Evolutionary conservation across 2,888 invertebrate genomes (phyloP), one percentile per base, ranked within the genome.

Genomic region (Andrena camellia): DNA sequence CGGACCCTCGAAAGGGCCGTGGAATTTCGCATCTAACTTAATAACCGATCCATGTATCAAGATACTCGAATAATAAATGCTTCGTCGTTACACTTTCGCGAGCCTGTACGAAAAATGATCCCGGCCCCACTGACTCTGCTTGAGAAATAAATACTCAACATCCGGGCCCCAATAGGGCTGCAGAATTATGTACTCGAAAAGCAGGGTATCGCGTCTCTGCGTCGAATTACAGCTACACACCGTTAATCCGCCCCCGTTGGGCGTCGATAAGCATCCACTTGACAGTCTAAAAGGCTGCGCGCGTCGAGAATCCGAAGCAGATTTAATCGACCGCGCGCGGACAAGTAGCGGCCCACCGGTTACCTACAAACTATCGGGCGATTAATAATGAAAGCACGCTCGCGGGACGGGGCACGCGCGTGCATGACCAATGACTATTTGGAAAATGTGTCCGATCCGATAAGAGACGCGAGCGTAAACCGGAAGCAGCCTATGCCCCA

Each of bases 401-500:
- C 20, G 20, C 20, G 23, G 64, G n/a, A 60, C 66, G 52, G 33
- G 73, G 59, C 78, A 69, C 71, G 71, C 74, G 81, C 75, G 69
- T 66, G 78, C 62, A 78, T 68, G 80, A 78, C 64, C 84, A 70
- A 81, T 64, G 72, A 84, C 79, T 88, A 88, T 88, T 86, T 77
- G 78, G 82, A 71, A 77, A 88, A 86, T 86, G 67, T 75, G 88
- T 23, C 72, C 69, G 72, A 67, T 54, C 62, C 83, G 88, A 89
- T 90, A 86, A 88, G 89, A 81, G 76, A 42, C 71, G 67, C 75
- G 26, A 52, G 77, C 77, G 63, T 83, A 84, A 90, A 88, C 89
- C 90, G 89, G 91, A 91, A 90, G 90, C 87, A 82, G 77, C 84
- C 59, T 60, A 60, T 31, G 76, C 74, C 76, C 81, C 79, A 82